Base-by-base conservation (phyloP, 2,797 vertebrate species). In the Phrynocephalus forsythii region DNA sequence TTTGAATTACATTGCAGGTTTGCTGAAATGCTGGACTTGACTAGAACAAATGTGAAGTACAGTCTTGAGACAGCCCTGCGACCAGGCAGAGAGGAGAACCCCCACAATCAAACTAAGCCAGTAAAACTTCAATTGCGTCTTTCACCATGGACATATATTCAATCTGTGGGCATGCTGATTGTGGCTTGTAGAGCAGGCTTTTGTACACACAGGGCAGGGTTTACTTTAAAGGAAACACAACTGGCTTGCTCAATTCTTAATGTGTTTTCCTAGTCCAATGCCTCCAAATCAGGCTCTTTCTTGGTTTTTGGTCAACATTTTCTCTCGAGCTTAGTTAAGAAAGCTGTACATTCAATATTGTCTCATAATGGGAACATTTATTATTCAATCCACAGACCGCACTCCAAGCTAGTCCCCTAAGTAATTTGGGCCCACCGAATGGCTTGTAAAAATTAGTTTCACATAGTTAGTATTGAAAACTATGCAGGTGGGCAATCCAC, bases 151-250 rank as follows among this genome's bases (percentile, higher is more conserved):
- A 85, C 91, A 79, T 26, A 30, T 26, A 13, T 77, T 88, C n/a
- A 52, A 68, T 80, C 56, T 15, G 48, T 85, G 50, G 33, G 26
- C 83, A 84, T 89, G 56, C 3, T 85, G 82, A 92, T 83, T 10
- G 50, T 78, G 93, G 91, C 91, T 86, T 92, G 83, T 86, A 89
- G 89, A 92, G 50, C 38, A 90, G 92, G 94, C 87, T 71, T 91
- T 68, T 67, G 38, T 91, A 69, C 2, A 33, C 90, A 63, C 2
- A 26, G 88, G 87, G 73, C 38, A 2, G 66, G 8, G 73, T 79
- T 63, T 79, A 0, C 0, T 83, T 90, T 86, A 89, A 88, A 28
- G 50, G 68, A 18, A 71, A 83, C 5, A 66, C 48, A 69, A 22
- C 71, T 79, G 81, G 79, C 80, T 92, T 84, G 78, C 48, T 89